Base-by-base conservation (phyloP, 1,140 invertebrate genomes). In the Anagrus nilaparvatae region DNA sequence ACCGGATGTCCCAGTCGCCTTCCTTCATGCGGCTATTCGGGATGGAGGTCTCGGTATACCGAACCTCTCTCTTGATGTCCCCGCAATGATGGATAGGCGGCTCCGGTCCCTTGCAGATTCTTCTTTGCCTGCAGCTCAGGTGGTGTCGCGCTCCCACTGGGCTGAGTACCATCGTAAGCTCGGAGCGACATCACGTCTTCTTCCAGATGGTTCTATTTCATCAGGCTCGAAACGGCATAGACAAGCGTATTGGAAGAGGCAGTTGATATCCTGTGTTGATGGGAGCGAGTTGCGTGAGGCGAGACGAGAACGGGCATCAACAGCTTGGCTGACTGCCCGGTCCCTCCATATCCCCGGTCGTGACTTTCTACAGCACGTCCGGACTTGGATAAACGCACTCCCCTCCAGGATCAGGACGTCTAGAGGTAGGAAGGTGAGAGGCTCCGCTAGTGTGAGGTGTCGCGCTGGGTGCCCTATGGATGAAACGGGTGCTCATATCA, bases 1-100 rank as follows among this genome's bases (percentile, higher is more conserved):
- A 0, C 39, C 50, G 5, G 63, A 68, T 42, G 39, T 48, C 0
- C 51, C 61, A 0, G 54, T 46, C 0, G 54, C 42, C 0, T 65
- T 55, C 19, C 52, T 68, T 32, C 57, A 69, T 37, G 55, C 61
- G 0, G 10, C 38, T 0, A 19, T 48, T 1, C 40, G 20, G 3
- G 52, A 63, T 37, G 63, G 59, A 9, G 61, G 56, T 5, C 41
- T 58, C 9, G 50, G 50, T 0, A 43, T n/a, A n/a, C n/a, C n/a
- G n/a, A n/a, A n/a, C n/a, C n/a, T n/a, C n/a, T n/a, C n/a, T n/a
- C n/a, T n/a, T n/a, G n/a, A n/a, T n/a, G n/a, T n/a, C n/a, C n/a
- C n/a, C n/a, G n/a, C n/a, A n/a, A n/a, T n/a, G n/a, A n/a, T n/a
- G n/a, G n/a, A n/a, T n/a, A n/a, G n/a, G n/a, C n/a, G n/a, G n/a